Evolutionary conservation across 1,140 invertebrate genomes (phyloP).

Genomic region (Papilio aristodemus): DNA sequence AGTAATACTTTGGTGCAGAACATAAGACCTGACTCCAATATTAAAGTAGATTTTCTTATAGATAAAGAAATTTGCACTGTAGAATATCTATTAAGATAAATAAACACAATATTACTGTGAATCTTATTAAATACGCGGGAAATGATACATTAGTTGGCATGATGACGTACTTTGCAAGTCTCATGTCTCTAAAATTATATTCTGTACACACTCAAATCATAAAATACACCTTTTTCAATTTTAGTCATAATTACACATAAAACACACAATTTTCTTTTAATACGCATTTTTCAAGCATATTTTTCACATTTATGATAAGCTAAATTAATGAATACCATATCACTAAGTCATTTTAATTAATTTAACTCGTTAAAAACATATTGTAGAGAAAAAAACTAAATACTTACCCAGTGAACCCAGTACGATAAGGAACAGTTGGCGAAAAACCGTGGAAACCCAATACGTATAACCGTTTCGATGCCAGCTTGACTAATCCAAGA

Average conservation of each 20-base stretch:
- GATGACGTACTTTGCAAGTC: too few relatives aligned
- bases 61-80: too few relatives aligned
- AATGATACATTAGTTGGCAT: too few relatives aligned
- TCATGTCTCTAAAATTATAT: too few relatives aligned
- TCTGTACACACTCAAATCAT: too few relatives aligned
- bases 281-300: background rate
- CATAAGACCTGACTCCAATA: too few relatives aligned
- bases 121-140: too few relatives aligned
- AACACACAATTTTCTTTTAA: background rate
- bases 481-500: constrained; percentile 60
- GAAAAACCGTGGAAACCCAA: constrained; percentile 64
- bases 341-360: background rate
- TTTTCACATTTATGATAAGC: background rate
- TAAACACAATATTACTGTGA: too few relatives aligned
- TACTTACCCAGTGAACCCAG: constrained; percentile 60
- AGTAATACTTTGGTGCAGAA: too few relatives aligned
- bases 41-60: too few relatives aligned
- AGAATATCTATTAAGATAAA: too few relatives aligned
- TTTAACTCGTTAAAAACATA: background rate
- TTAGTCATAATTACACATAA: background rate
- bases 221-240: background rate
- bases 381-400: background rate
- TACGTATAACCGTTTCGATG: constrained; percentile 61
- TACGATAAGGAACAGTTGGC: constrained; percentile 49
- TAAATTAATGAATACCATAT: background rate